Evolutionary conservation across 2,113 vertebrate species (phyloP).

Genomic region (Verasper variegatus): DNA sequence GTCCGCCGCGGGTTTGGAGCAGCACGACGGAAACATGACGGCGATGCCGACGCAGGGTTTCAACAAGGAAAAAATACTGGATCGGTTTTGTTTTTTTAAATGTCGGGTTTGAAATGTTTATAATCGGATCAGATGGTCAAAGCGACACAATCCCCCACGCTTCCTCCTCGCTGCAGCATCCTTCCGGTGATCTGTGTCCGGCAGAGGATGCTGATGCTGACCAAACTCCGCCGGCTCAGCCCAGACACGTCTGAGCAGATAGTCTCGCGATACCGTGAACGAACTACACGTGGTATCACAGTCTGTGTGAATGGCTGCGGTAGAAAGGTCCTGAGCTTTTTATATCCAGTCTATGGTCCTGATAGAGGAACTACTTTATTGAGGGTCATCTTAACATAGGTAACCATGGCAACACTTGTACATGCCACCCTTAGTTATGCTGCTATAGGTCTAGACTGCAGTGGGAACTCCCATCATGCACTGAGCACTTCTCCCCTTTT

Average conservation of each 20-base stretch:
- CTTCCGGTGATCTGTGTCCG: slow-evolving; percentile 61
- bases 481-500: too few relatives aligned
- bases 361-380: neutral
- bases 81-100: neutral
- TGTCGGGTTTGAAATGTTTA: neutral
- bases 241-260: neutral
- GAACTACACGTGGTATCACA: neutral
- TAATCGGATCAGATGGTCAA: slow-evolving; percentile 1
- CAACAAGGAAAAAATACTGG: neutral
- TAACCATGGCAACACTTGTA: neutral
- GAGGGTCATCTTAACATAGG: neutral
- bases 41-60: neutral
- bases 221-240: neutral
- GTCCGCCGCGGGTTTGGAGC: slow-evolving; percentile 61
- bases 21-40: slow-evolving; percentile 81
- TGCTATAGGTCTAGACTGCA: too few relatives aligned
- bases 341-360: neutral
- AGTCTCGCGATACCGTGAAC: neutral
- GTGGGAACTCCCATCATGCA: too few relatives aligned
- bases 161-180: slow-evolving; percentile 58
- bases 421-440: too few relatives aligned
- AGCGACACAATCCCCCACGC: slow-evolving; percentile 12
- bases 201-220: slow-evolving; percentile 58
- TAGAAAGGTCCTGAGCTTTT: neutral
- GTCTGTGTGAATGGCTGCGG: neutral